Base-by-base conservation (phyloP, 92 coral and sea anemone genomes). In the Pocillopora grandis region DNA sequence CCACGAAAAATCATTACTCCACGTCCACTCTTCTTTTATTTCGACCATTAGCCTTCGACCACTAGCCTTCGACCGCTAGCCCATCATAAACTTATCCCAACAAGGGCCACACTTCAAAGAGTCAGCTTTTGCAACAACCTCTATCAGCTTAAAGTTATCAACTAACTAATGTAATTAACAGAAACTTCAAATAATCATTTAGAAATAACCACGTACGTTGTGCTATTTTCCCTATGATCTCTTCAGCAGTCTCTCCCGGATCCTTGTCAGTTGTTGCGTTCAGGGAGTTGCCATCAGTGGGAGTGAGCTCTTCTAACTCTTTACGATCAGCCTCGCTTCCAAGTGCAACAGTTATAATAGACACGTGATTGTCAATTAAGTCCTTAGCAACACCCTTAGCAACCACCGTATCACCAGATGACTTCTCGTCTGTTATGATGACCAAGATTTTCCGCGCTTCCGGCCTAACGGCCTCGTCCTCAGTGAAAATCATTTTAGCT, bases 371-470 rank as follows among this genome's bases (percentile, higher is more conserved):
- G 36, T 59, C 76, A 9, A 66, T 85, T 23, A 88, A 79, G 59
- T 80, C 84, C 68, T 71, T 83, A 58, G 94, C 88, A 65, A 86
- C 74, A 12, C 76, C 80, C 23, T 73, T 84, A 23, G 92, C 76
- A 36, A 37, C 91, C 69, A 83, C 82, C 19, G 75, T 80, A 19
- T 86, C 75, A 5, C 90, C 84, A 23, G 89, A 87, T 12, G 92
- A 89, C 57, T 70, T 69, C 31, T 81, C 88, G 27, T 94, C 94
- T 20, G 91, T 91, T 60, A 94, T 85, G 18, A 89, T 88, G n/a
- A 96, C 94, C 72, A 96, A 77, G 1, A 92, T 83, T 80, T 94
- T 84, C 27, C 79, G 76, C 16, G 87, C 95, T 78, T 82, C 92
- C 58, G 88, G 84, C 76, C 98, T 77, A 10, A 94, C 95, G 20